A percentile compares a stretch with the other conserved stretches of the same genome.
Evolutionary conservation across 2,797 vertebrate genomes (phyloP).

Genomic region (Corythornis leucogaster): DNA sequence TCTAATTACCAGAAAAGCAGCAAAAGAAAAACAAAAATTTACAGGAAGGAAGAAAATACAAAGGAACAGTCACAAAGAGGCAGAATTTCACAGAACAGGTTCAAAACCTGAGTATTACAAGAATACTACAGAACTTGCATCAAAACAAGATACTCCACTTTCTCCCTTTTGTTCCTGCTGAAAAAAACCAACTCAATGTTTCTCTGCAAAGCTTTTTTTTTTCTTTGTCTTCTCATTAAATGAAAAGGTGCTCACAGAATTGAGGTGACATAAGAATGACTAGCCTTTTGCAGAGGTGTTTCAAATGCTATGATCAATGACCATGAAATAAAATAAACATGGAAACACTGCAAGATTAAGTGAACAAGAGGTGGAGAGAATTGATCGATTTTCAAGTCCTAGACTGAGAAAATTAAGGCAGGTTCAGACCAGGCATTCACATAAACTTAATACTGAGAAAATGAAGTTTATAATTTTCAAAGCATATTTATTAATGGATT

Average conservation of each 20-base stretch:
- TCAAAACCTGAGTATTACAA: constrained; percentile 15
- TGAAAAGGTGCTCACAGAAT: neutral
- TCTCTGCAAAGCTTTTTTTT: neutral
- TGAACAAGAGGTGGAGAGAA: neutral
- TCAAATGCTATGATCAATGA: constrained; percentile 41
- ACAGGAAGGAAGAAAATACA: constrained; percentile 70
- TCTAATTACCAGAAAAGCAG: constrained; percentile 86
- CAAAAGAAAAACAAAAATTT: constrained; percentile 85
- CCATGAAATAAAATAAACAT: constrained; percentile 26
- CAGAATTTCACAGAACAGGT: constrained; percentile 48
- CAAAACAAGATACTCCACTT: neutral
- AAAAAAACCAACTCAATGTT: neutral
- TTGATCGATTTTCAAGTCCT: neutral
- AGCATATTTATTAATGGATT: neutral
- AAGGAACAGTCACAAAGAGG: constrained; percentile 77
- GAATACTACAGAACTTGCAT: neutral
- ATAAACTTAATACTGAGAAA: neutral
- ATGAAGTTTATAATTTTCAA: neutral
- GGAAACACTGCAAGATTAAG: neutral
- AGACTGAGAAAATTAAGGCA: neutral
- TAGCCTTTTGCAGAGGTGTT: neutral
- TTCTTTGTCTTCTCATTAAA: neutral
- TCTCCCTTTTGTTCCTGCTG: neutral
- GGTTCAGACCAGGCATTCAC: neutral
- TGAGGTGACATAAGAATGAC: neutral